phyloP scores from a whole-genome alignment of 2,797 vertebrate species.

The Austrolebias charrua region DNA sequence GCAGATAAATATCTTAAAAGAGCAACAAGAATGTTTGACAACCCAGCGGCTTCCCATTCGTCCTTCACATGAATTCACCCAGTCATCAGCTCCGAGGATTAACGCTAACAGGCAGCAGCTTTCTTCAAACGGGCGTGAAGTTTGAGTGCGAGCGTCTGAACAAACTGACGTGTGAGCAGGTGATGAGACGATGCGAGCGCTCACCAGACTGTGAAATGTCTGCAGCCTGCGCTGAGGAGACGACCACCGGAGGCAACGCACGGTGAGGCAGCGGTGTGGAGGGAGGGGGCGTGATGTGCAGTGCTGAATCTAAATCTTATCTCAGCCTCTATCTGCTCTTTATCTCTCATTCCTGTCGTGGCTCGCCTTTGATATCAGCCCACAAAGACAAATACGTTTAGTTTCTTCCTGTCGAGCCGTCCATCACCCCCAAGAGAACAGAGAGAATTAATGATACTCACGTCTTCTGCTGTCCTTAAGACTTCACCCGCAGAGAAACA shows the following conservation, averaged over 20 bases:
- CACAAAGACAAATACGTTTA: conserved; percentile 62
- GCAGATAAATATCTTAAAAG: no score
- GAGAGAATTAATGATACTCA: conserved; percentile 10
- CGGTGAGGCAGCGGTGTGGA: conserved; percentile 62
- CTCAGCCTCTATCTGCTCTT: conserved; percentile 12
- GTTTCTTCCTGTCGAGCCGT: conserved; percentile 35
- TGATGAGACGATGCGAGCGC: conserved; percentile 58
- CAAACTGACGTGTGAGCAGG: conserved; percentile 26
- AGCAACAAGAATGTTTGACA: neutral
- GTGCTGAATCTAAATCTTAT: conserved; percentile 76
- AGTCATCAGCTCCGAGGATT: neutral
- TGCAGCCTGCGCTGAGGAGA: conserved; percentile 62
- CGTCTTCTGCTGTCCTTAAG: conserved; percentile 32
- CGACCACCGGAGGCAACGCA: conserved; percentile 49
- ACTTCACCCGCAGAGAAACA: no score
- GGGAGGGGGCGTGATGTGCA: conserved; percentile 73
- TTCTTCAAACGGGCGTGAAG: conserved; percentile 8
- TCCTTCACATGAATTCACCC: neutral
- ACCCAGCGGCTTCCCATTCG: neutral
- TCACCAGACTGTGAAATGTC: conserved; percentile 74
- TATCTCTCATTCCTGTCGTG: conserved; percentile 48
- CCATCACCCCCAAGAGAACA: conserved; percentile 20
- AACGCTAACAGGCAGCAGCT: neutral
- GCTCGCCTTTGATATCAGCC: conserved; percentile 54
- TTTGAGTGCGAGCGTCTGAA: conserved; percentile 9